Conservation (phyloP, 2,797 vertebrate genomes). For the Limosa lapponica region DNA sequence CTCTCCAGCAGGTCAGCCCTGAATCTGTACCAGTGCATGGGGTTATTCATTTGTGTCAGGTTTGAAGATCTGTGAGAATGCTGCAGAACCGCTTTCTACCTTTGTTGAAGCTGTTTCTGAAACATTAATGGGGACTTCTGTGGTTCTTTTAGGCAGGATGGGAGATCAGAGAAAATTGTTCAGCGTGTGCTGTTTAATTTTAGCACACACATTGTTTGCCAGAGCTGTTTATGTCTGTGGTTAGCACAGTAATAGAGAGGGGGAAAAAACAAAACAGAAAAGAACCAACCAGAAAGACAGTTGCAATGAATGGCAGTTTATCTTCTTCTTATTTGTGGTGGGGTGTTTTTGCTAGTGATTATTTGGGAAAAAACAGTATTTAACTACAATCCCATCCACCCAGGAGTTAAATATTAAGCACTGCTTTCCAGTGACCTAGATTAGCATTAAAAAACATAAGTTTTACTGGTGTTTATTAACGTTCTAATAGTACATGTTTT, state of each 20-base stretch:
- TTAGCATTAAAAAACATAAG: neutral
- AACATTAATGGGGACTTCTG: neutral
- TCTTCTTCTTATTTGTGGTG: neutral
- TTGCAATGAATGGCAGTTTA: neutral
- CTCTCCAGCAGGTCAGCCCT: too few relatives aligned
- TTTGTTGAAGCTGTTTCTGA: neutral
- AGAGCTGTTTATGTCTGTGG: conserved; percentile 17
- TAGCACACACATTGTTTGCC: neutral
- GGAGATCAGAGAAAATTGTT: neutral
- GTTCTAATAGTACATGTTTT: neutral
- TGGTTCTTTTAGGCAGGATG: neutral
- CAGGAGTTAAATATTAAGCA: neutral
- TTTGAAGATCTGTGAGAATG: neutral
- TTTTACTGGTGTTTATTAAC: neutral
- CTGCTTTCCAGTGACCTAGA: neutral
- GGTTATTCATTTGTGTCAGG: neutral
- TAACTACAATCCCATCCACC: neutral
- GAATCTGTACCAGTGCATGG: too few relatives aligned
- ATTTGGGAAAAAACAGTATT: neutral
- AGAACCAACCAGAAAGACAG: neutral
- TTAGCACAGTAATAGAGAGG: neutral
- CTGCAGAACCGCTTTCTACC: neutral
- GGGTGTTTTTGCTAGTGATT: neutral
- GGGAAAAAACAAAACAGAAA: rapidly evolving
- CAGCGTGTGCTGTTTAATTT: conserved; percentile 15